Percentiles rank a stretch among this genome's conserved stretches.
phyloP scores from a whole-genome alignment of 2,888 invertebrate species.

The Protodeltote pygarga region DNA sequence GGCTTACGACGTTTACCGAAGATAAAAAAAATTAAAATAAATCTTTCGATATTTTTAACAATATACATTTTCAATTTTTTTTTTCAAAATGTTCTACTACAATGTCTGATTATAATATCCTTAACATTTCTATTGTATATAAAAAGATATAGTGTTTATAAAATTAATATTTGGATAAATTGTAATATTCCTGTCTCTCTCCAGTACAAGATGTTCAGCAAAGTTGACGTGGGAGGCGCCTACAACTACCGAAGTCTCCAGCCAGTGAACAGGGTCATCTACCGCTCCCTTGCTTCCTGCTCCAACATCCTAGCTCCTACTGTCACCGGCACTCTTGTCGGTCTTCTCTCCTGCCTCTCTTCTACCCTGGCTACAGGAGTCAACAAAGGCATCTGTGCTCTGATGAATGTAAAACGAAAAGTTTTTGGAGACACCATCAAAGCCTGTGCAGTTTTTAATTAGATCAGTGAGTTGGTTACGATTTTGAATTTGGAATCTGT shows the following conservation, averaged over 20 bases:
- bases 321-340: constrained; percentile 54
- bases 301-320: constrained; percentile 59
- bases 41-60: too few species aligned
- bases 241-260: constrained; percentile 82
- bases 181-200: constrained; percentile 4
- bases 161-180: background rate
- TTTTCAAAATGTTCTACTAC: too few species aligned
- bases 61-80: too few species aligned
- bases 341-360: constrained; percentile 62
- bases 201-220: constrained; percentile 73
- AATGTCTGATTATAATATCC: too few species aligned
- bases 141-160: background rate
- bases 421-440: constrained; percentile 55
- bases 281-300: constrained; percentile 70
- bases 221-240: constrained; percentile 69
- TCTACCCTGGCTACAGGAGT: constrained; percentile 55
- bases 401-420: constrained; percentile 65
- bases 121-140: too few species aligned
- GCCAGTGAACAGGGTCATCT: constrained; percentile 68
- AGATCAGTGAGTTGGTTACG: background rate
- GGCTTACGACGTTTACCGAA: too few species aligned
- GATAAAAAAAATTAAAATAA: too few species aligned
- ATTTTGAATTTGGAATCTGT: background rate
- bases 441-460: constrained; percentile 44
- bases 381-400: constrained; percentile 61